Conservation (phyloP, 2,797 vertebrate genomes). For the Toxotes lorentzi region DNA sequence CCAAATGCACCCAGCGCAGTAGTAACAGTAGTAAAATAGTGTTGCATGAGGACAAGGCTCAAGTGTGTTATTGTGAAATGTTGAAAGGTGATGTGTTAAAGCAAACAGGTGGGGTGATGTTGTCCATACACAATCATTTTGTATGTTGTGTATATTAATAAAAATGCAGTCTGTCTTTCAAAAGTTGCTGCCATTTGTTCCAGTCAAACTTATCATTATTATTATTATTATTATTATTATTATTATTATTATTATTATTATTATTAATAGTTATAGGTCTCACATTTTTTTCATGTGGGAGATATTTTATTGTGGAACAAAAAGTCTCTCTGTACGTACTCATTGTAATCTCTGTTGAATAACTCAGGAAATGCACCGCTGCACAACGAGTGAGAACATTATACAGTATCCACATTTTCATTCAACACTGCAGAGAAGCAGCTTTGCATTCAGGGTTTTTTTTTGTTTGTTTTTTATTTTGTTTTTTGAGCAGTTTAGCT, state of each 20-base stretch:
- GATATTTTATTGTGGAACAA: background rate
- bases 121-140: fast-evolving
- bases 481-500: conserved; percentile 30
- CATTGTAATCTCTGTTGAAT: conserved; percentile 14
- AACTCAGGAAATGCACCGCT: conserved; percentile 13
- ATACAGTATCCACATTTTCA: conserved; percentile 29
- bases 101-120: too few relatives aligned
- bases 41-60: background rate
- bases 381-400: conserved; percentile 30
- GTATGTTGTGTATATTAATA: background rate
- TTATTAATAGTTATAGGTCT: background rate
- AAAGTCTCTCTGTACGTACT: conserved; percentile 14
- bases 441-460: conserved; percentile 30
- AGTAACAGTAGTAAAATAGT: too few relatives aligned
- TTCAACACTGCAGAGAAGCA: conserved; percentile 27
- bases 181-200: conserved; percentile 4
- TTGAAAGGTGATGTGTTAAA: background rate
- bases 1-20: too few relatives aligned
- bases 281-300: background rate
- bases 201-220: background rate
- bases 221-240: background rate
- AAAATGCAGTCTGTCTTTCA: background rate
- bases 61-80: background rate
- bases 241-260: background rate
- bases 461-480: too few relatives aligned